Evolutionary conservation across 2,888 invertebrate species (phyloP).

Genomic region (Aporophyla nigra): DNA sequence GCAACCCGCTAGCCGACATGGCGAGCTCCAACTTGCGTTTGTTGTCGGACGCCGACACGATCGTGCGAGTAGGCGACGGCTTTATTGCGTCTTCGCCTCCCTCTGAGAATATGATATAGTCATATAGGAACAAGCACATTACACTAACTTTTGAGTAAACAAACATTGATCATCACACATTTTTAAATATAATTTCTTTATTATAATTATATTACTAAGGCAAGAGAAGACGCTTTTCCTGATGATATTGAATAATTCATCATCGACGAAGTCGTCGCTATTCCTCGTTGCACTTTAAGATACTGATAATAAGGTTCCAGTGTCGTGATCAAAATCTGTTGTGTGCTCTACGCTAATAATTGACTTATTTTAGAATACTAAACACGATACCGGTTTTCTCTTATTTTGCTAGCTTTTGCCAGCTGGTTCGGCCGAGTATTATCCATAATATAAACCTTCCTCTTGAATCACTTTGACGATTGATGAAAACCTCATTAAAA

Average conservation of each 20-base stretch:
- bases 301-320: too few species aligned
- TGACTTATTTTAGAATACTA: background rate
- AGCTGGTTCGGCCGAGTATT: too few species aligned
- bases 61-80: constrained; percentile 92
- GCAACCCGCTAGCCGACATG: constrained; percentile 92
- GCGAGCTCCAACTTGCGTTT: constrained; percentile 95
- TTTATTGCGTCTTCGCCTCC: constrained; percentile 91
- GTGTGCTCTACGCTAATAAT: background rate
- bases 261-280: too few species aligned
- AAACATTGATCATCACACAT: background rate
- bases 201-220: too few species aligned
- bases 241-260: background rate
- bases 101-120: constrained; percentile 73
- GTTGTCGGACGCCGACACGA: constrained; percentile 90
- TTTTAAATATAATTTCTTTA: background rate
- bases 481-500: too few species aligned
- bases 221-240: background rate
- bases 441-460: too few species aligned
- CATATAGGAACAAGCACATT: background rate
- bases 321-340: background rate
- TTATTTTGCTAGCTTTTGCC: too few species aligned
- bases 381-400: background rate
- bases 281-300: background rate
- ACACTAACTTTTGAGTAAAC: background rate
- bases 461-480: too few species aligned